These are phyloP conservation scores for Marmota flaviventris DNA, from an alignment of 2,113 vertebrate species.

Conservation along the genomic window DNA sequence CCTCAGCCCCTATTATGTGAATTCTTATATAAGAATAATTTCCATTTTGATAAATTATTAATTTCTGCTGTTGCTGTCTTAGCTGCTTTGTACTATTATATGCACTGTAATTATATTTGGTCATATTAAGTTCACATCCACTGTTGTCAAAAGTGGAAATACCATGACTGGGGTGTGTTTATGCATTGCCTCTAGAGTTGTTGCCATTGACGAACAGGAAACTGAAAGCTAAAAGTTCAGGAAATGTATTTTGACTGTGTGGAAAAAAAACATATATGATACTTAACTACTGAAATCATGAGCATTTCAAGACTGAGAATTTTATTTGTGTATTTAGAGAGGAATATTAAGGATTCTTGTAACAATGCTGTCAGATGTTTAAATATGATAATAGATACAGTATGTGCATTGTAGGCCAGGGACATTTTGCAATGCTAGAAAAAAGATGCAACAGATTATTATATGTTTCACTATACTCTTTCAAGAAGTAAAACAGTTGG, in stretches of 20 bases:
- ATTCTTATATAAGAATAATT: constrained; percentile 24
- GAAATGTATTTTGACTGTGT: constrained; percentile 77
- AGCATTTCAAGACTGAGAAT: constrained; percentile 14
- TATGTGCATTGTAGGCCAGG: constrained; percentile 54
- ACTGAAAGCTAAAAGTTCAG: constrained; percentile 82
- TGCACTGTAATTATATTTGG: constrained; percentile 5
- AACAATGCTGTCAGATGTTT: constrained; percentile 59
- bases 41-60: constrained; percentile 12
- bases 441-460: constrained; percentile 57
- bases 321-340: constrained; percentile 29
- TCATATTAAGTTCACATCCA: constrained; percentile 44
- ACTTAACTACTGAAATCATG: constrained; percentile 55
- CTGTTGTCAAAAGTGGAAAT: constrained; percentile 72
- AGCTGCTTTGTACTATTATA: background rate
- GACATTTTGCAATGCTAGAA: constrained; percentile 67
- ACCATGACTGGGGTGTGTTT: constrained; percentile 57
- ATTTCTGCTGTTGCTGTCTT: background rate
- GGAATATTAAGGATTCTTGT: constrained; percentile 44
- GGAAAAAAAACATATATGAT: constrained; percentile 71
- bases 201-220: constrained; percentile 79
- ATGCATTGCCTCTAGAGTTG: constrained; percentile 64
- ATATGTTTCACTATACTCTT: constrained; percentile 63
- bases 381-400: constrained; percentile 62
- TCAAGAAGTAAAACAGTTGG: constrained; percentile 74
- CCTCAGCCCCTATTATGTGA: background rate